Percentiles rank a stretch among this genome's conserved stretches.
Evolutionary conservation across 2,797 vertebrate species (phyloP).

Genomic region (Neosilurus mollespiculum): DNA sequence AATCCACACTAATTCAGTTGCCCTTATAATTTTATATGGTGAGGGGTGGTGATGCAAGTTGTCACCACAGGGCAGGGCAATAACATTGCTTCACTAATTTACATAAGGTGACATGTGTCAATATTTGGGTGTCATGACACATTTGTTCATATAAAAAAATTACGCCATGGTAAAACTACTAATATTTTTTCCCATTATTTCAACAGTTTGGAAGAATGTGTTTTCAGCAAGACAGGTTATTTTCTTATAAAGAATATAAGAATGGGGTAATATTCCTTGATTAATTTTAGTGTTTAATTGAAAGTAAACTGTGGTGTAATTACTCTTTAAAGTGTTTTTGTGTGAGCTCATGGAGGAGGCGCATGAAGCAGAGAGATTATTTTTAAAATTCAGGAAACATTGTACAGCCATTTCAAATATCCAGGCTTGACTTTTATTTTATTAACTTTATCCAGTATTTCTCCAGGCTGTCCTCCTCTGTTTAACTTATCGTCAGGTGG

Average conservation of each 20-base stretch:
- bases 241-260: neutral
- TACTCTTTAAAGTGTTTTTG: conserved; percentile 20
- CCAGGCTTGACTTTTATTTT: conserved; percentile 7
- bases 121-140: neutral
- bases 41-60: neutral
- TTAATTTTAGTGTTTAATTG: neutral
- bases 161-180: neutral
- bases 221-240: neutral
- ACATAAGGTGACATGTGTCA: too few species aligned
- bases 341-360: conserved; percentile 13
- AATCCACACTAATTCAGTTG: neutral
- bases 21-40: neutral
- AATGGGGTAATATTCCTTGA: too few species aligned
- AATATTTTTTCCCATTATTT: neutral
- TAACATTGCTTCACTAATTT: neutral
- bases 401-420: conserved; percentile 52
- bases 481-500: conserved; percentile 6
- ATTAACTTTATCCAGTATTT: conserved; percentile 6
- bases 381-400: conserved; percentile 34
- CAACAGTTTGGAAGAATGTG: neutral
- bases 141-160: neutral
- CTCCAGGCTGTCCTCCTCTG: conserved; percentile 12
- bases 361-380: conserved; percentile 44
- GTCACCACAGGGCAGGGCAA: neutral
- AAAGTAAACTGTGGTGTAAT: conserved; percentile 11